These are phyloP conservation scores for Pica pica DNA, from an alignment of 2,113 vertebrate genomes.

Conservation along the genomic window DNA sequence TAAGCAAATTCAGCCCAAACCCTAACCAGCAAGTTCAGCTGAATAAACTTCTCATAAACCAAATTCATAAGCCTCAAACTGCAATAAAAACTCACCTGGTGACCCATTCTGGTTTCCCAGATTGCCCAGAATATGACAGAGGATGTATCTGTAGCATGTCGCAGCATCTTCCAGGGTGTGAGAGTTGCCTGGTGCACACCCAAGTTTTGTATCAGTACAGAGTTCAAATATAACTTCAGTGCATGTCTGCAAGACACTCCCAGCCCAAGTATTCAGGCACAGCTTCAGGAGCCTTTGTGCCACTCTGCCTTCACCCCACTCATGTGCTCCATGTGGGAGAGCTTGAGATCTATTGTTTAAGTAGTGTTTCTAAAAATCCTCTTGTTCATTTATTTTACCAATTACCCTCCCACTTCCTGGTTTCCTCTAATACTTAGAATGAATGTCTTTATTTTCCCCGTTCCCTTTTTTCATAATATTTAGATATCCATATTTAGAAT, in stretches of 20 bases:
- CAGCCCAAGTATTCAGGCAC: background rate
- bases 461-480: background rate
- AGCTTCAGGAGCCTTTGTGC: background rate
- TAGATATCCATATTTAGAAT: background rate
- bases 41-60: background rate
- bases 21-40: background rate
- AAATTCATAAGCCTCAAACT: background rate
- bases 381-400: background rate
- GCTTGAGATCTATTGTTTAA: background rate
- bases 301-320: background rate
- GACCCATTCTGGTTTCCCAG: background rate
- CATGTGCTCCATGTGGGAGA: background rate
- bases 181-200: background rate
- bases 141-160: background rate
- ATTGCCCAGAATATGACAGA: background rate
- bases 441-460: background rate
- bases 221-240: background rate
- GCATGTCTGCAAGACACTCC: background rate
- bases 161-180: background rate
- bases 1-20: background rate
- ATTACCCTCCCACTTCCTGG: background rate
- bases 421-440: background rate
- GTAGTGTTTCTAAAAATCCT: background rate
- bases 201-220: background rate
- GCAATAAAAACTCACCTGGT: background rate